Evolutionary conservation across 2,888 invertebrate genomes (phyloP).

Genomic region (Drosophila koepferae): DNA sequence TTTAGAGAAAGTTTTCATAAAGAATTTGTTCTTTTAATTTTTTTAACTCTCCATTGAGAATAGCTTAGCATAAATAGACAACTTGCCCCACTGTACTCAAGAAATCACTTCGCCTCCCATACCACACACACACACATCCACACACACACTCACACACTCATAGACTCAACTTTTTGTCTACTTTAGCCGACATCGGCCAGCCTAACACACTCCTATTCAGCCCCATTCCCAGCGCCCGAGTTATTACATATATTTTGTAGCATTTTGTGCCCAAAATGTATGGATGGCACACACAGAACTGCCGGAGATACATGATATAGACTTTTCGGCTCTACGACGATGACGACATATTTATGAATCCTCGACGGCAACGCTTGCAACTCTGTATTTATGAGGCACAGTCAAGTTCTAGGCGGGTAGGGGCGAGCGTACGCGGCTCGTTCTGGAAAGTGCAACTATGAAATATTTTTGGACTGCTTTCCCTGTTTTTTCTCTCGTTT

Average conservation of each 20-base stretch:
- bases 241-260: slow-evolving; percentile 77
- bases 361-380: slow-evolving; percentile 47
- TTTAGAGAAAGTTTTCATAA: too few species aligned
- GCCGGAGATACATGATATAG: slow-evolving; percentile 62
- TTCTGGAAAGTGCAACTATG: slow-evolving; percentile 75
- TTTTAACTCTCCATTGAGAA: not conserved
- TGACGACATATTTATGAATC: slow-evolving; percentile 77
- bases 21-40: not conserved
- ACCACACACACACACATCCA: not conserved
- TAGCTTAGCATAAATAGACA: not conserved
- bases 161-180: slow-evolving; percentile 47
- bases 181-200: slow-evolving; percentile 37
- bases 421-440: not conserved
- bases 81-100: slow-evolving; percentile 38
- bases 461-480: slow-evolving; percentile 57
- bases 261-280: slow-evolving; percentile 76
- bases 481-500: slow-evolving; percentile 13
- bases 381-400: slow-evolving; percentile 58
- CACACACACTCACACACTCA: slow-evolving; percentile 1
- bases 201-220: slow-evolving; percentile 14
- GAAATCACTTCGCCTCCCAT: slow-evolving; percentile 31
- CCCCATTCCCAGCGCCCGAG: slow-evolving; percentile 37
- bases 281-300: slow-evolving; percentile 46
- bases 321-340: slow-evolving; percentile 49
- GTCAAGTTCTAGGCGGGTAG: slow-evolving; percentile 5